These are phyloP conservation scores for Chymomyza amoena DNA, from an alignment of 2,888 invertebrate species.

Conservation along the genomic window DNA sequence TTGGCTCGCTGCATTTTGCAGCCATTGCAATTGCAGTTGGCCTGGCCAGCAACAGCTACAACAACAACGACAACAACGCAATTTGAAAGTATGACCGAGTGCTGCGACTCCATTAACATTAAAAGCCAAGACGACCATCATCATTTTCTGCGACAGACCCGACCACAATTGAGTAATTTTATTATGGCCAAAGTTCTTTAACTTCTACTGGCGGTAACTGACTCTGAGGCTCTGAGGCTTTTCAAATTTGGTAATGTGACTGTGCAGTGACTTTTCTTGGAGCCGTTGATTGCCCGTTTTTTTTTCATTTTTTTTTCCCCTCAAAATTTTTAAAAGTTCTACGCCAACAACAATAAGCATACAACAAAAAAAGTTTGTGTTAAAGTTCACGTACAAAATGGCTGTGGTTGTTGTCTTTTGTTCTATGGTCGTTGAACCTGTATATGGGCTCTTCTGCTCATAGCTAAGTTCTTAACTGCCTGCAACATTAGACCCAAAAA, in stretches of 20 bases:
- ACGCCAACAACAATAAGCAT: constrained; percentile 25
- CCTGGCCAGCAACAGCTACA: constrained; percentile 1
- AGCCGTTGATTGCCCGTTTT: background rate
- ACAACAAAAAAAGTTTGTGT: constrained; percentile 40
- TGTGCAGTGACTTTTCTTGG: background rate
- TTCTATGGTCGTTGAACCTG: constrained; percentile 15
- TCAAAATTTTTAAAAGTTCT: constrained; percentile 21
- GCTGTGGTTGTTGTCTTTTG: constrained; percentile 37
- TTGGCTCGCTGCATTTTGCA: constrained; percentile 25
- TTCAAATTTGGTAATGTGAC: constrained; percentile 25
- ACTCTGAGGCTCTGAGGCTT: background rate
- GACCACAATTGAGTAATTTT: constrained; percentile 56
- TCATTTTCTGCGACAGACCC: constrained; percentile 11
- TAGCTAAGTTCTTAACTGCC: background rate
- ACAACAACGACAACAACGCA: constrained; percentile 34
- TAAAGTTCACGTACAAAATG: constrained; percentile 46
- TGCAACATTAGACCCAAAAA: constrained; percentile 34
- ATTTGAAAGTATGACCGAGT: constrained; percentile 71
- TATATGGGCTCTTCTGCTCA: background rate
- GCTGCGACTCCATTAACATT: constrained; percentile 23
- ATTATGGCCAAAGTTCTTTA: constrained; percentile 1
- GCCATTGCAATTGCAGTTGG: constrained; percentile 2
- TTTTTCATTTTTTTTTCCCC: no score
- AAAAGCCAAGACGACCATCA: background rate
- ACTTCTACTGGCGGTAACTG: background rate